Evolutionary conservation across 2,797 vertebrate genomes (phyloP).

Genomic region (Ibycter americanus): DNA sequence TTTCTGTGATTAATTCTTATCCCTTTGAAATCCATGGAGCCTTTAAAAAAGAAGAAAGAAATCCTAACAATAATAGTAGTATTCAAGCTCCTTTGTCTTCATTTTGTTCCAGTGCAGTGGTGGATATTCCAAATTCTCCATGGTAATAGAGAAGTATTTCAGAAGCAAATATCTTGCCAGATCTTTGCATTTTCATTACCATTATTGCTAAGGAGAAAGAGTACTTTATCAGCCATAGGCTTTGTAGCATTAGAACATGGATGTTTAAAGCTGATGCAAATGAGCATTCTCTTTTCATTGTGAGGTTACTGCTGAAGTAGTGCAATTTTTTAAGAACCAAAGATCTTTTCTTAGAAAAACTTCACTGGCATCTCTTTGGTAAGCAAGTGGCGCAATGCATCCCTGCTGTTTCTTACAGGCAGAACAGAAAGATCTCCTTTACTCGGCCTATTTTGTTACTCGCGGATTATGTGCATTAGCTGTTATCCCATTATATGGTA

Average conservation of each 20-base stretch:
- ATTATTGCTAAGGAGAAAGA: constrained; percentile 42
- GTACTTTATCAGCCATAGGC: constrained; percentile 58
- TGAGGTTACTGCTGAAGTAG: constrained; percentile 49
- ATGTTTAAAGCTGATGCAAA: constrained; percentile 69
- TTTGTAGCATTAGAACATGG: constrained; percentile 38
- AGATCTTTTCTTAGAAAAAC: constrained; percentile 36
- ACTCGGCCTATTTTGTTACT: constrained; percentile 64
- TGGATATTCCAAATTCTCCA: constrained; percentile 69
- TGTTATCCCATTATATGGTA: constrained; percentile 80
- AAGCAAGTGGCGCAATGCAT: constrained; percentile 62
- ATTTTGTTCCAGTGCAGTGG: constrained; percentile 60
- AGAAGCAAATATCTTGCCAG: constrained; percentile 56
- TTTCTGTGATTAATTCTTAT: constrained; percentile 54
- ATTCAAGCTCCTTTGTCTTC: constrained; percentile 64
- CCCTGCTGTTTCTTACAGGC: constrained; percentile 57
- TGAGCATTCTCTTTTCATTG: constrained; percentile 52
- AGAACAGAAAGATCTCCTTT: constrained; percentile 76
- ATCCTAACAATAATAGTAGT: constrained; percentile 58
- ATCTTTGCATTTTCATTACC: constrained; percentile 60
- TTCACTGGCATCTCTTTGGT: constrained; percentile 61
- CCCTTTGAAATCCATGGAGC: constrained; percentile 15
- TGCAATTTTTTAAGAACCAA: constrained; percentile 51
- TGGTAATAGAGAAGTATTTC: constrained; percentile 65
- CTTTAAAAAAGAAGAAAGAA: constrained; percentile 51
- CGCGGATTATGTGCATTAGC: constrained; percentile 77